phyloP scores from a whole-genome alignment of 2,797 vertebrate genomes.

The Lophura swinhoii region DNA sequence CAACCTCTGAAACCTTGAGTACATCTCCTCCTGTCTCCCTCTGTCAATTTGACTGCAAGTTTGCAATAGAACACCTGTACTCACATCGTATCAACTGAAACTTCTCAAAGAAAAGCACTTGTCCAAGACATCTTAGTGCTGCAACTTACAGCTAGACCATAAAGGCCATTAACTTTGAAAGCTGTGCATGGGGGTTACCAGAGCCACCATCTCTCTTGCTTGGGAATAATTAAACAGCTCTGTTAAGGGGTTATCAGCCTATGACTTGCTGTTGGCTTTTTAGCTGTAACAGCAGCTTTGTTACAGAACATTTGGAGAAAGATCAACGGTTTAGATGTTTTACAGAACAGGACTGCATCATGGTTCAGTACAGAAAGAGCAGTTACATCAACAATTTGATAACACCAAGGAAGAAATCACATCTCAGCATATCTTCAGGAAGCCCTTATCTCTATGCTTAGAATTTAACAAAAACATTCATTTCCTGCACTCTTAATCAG shows the following conservation, averaged over 20 bases:
- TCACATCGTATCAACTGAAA: not conserved
- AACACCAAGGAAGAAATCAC: not conserved
- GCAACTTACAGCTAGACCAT: not conserved
- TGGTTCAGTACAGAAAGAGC: not conserved
- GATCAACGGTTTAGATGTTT: not conserved
- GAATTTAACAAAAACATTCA: not conserved
- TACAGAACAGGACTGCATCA: not conserved
- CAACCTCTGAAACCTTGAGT: not conserved
- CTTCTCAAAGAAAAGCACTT: not conserved
- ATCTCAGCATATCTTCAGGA: conserved; percentile 7
- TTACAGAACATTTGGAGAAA: not conserved
- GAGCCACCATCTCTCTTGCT: not conserved
- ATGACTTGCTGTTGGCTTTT: not conserved
- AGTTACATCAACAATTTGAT: not conserved
- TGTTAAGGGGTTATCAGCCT: not conserved
- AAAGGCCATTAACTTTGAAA: not conserved
- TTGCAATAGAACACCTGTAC: not conserved
- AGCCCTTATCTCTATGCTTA: conserved; percentile 32
- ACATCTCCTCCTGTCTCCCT: not conserved
- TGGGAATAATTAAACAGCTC: not conserved
- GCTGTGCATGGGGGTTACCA: not conserved
- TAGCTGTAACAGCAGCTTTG: not conserved
- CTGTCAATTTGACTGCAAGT: not conserved
- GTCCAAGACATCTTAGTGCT: not conserved
- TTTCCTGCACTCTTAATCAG: conserved; percentile 37